These are phyloP conservation scores for Pharmacophagus antenor DNA, from an alignment of 2,888 invertebrate genomes.

Conservation along the genomic window DNA sequence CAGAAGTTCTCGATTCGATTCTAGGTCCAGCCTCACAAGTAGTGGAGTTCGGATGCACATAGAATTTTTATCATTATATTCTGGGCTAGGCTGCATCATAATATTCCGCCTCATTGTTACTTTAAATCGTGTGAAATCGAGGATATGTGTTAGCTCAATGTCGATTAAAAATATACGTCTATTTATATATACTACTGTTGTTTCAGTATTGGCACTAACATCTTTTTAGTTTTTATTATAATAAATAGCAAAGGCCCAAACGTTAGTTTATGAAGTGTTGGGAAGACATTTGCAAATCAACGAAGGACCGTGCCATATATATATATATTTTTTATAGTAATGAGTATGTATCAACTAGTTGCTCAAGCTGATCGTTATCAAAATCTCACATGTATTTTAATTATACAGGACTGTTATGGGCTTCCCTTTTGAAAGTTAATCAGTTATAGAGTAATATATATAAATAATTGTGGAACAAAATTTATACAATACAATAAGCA, in stretches of 20 bases:
- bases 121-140: too few species aligned
- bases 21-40: too few species aligned
- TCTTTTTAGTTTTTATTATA: too few species aligned
- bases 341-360: slow-evolving; percentile 43
- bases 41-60: too few species aligned
- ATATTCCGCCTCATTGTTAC: too few species aligned
- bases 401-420: background rate
- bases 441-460: slow-evolving; percentile 51
- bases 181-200: background rate
- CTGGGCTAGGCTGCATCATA: too few species aligned
- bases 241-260: slow-evolving; percentile 41
- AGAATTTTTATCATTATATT: too few species aligned
- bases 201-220: background rate
- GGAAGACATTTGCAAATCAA: slow-evolving; percentile 48
- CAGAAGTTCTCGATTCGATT: too few species aligned
- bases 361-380: slow-evolving; percentile 58
- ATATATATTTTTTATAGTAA: slow-evolving; percentile 49
- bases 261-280: slow-evolving; percentile 35
- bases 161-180: background rate
- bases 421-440: slow-evolving; percentile 45
- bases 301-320: slow-evolving; percentile 76
- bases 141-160: background rate
- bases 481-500: slow-evolving; percentile 24
- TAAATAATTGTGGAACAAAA: slow-evolving; percentile 11
- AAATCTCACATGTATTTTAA: background rate